phyloP scores from a whole-genome alignment of 2,113 vertebrate genomes.

The Scytalopus superciliaris region DNA sequence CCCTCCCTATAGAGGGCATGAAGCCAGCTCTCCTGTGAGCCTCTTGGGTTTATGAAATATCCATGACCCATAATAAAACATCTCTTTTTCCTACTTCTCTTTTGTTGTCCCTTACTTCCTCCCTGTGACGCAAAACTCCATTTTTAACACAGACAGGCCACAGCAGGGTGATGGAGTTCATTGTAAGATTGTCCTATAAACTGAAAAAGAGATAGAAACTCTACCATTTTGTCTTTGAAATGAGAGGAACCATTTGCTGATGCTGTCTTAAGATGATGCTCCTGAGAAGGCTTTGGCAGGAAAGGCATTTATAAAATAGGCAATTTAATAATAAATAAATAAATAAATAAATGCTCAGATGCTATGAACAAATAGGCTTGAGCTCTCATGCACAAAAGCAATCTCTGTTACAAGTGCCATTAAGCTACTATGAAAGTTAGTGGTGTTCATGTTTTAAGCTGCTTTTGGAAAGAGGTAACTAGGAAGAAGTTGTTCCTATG shows the following conservation, averaged over 20 bases:
- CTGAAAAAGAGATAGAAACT: neutral
- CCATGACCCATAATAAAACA: neutral
- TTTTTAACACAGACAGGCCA: neutral
- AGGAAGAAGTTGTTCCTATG: neutral
- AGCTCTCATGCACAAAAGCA: neutral
- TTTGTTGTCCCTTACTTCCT: neutral
- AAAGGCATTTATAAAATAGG: neutral
- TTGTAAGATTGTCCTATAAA: neutral
- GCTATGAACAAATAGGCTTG: neutral
- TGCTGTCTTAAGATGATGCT: neutral
- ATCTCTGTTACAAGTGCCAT: neutral
- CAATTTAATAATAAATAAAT: neutral
- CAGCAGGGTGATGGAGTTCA: neutral
- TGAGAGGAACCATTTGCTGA: neutral
- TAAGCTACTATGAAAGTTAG: neutral
- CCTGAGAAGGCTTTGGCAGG: neutral
- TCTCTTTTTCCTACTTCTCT: neutral
- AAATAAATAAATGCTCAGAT: neutral
- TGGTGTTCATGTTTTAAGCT: neutral
- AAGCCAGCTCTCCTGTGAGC: neutral
- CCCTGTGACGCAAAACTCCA: neutral
- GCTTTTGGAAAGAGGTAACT: neutral
- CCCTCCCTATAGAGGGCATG: neutral
- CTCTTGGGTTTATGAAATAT: neutral
- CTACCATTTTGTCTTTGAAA: neutral